Evolutionary conservation across 2,113 vertebrate genomes (phyloP), one percentile per base, ranked within the genome.

Genomic region (Ctenomys sociabilis): DNA sequence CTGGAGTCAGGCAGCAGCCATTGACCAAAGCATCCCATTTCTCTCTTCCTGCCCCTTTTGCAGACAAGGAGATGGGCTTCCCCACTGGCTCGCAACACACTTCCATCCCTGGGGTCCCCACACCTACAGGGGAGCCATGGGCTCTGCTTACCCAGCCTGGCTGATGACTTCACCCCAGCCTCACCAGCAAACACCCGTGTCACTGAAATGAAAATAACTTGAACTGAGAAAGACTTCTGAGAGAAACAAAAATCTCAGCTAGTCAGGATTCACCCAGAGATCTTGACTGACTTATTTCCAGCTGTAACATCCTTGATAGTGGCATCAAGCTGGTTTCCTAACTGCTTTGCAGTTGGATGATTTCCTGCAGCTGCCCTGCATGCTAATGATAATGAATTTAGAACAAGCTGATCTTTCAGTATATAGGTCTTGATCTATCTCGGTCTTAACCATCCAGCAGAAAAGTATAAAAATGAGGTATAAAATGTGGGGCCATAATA

Each of bases 351-450:
- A 95, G 73, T 94, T 96, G 17, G 97, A 90, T 98, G 89, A 98
- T 98, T 98, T 98, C 97, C 97, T 98, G 93, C 97, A 97, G 98
- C 98, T 98, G 97, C 97, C 95, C 97, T 95, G 82, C 66, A 95
- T 96, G n/a, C 28, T 96, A 97, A 97, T 98, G 94, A 97, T 98
- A 98, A 98, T 98, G 96, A 98, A 94, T 91, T 97, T 96, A 49
- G 49, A 49, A 11, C 49, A 49, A 98, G n/a, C n/a, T n/a, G n/a
- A n/a, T n/a, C n/a, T n/a, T n/a, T n/a, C n/a, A n/a, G n/a, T n/a
- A n/a, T n/a, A n/a, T n/a, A n/a, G n/a, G n/a, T n/a, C n/a, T n/a
- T n/a, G n/a, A n/a, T n/a, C n/a, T n/a, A n/a, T n/a, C n/a, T n/a
- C n/a, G n/a, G n/a, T n/a, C n/a, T n/a, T n/a, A n/a, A n/a, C n/a